These are phyloP conservation scores for Cancer borealis DNA, from an alignment of 2,888 invertebrate species.

Conservation along the genomic window DNA sequence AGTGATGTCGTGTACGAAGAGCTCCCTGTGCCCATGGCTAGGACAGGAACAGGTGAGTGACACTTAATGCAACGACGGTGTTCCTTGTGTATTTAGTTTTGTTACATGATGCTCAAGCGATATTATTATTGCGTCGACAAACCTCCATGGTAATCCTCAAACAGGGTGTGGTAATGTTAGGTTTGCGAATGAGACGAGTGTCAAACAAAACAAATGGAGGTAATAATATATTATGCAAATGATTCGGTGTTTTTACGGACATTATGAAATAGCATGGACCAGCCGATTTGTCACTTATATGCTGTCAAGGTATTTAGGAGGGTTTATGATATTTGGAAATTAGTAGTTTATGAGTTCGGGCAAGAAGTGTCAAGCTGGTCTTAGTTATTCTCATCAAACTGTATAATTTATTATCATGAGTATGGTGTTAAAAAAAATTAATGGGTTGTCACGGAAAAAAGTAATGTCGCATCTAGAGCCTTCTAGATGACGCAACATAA, in stretches of 20 bases:
- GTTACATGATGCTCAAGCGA: too few species aligned
- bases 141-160: not conserved
- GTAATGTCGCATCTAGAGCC: not conserved
- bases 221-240: not conserved
- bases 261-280: too few species aligned
- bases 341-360: not conserved
- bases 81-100: not conserved
- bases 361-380: not conserved
- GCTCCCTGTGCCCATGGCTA: conserved; percentile 1
- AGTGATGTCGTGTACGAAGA: not conserved
- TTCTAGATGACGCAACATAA: not conserved
- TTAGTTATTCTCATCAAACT: not conserved
- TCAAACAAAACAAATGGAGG: not conserved
- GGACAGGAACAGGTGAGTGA: not conserved
- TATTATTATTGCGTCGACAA: not conserved
- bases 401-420: too few species aligned
- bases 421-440: not conserved
- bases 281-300: too few species aligned
- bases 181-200: not conserved
- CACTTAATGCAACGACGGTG: not conserved
- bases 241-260: not conserved
- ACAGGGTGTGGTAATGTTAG: not conserved
- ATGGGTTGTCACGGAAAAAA: not conserved
- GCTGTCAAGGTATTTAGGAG: not conserved
- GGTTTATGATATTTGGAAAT: not conserved